Evolutionary conservation across 2,113 vertebrate genomes (phyloP).

Genomic region (Burhinus oedicnemus): DNA sequence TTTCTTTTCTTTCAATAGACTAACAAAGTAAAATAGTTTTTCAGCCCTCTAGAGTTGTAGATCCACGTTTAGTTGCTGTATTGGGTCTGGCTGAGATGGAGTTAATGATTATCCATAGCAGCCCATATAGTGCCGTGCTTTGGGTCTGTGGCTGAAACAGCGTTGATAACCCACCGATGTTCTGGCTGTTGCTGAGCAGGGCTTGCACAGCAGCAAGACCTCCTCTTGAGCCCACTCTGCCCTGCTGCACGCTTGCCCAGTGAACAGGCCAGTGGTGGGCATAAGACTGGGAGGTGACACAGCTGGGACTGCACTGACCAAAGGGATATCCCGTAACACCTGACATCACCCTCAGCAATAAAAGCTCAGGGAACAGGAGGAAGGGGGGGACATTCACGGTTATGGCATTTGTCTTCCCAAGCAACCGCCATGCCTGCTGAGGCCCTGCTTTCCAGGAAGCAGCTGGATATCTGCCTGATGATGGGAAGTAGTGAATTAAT

Average conservation of each 20-base stretch:
- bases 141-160: neutral
- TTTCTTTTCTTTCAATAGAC: neutral
- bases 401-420: neutral
- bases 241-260: neutral
- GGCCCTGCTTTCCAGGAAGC: neutral
- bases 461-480: neutral
- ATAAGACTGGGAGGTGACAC: neutral
- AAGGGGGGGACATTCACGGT: neutral
- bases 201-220: neutral
- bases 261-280: neutral
- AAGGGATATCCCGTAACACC: neutral
- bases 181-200: neutral
- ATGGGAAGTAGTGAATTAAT: neutral
- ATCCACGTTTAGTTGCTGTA: neutral
- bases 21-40: neutral
- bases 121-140: neutral
- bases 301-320: neutral
- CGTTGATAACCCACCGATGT: neutral
- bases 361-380: rapidly evolving
- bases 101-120: neutral
- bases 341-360: neutral
- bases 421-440: neutral
- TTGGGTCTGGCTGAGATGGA: neutral
- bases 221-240: neutral
- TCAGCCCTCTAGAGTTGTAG: neutral